Base-by-base conservation (phyloP, 2,113 vertebrate species). In the Semicossyphus pulcher region DNA sequence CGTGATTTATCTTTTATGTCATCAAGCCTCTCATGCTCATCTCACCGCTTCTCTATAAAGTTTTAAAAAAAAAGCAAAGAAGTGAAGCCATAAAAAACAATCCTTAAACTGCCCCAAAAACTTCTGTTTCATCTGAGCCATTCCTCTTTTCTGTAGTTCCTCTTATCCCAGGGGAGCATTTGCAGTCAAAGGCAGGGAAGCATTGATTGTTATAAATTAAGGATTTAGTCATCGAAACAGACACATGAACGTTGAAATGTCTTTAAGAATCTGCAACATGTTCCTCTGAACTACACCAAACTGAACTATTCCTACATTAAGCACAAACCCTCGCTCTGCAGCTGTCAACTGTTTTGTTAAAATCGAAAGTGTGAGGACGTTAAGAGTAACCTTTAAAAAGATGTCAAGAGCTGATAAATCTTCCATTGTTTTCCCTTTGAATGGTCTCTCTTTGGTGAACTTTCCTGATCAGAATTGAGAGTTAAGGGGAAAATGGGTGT, bases 1-100 rank as follows among this genome's bases (percentile, higher is more conserved):
- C 28, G 0, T 62, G 61, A 78, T 84, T 86, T 67, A 72, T 72
- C 51, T 25, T 10, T 75, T 41, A 3, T 36, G 72, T 60, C 84
- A 67, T 63, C 52, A 45, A 12, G 31, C n/a, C 73, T 58, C 56
- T 80, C 64, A 25, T 63, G 64, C 73, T 81, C 66, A 64, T 81
- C 61, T 72, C 63, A 68, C 29, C 45, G 10, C 53, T 74, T 54
- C 64, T 42, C 26, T 26, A 44, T 66, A 20, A 73, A 77, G 39
- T 42, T 34, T 63, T n/a, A 18, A 65, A 63, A 59, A 63, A 80
- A n/a, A n/a, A n/a, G n/a, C n/a, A n/a, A n/a, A 75, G 45, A 32
- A 31, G 39, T 1, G 6, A 52, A 41, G n/a, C 60, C 18, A 1
- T 78, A 72, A 76, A 68, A 75, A 67, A 44, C 32, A n/a, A 56